Base-by-base conservation (phyloP, 1,140 invertebrate species). In the Cotesia chilonis region DNA sequence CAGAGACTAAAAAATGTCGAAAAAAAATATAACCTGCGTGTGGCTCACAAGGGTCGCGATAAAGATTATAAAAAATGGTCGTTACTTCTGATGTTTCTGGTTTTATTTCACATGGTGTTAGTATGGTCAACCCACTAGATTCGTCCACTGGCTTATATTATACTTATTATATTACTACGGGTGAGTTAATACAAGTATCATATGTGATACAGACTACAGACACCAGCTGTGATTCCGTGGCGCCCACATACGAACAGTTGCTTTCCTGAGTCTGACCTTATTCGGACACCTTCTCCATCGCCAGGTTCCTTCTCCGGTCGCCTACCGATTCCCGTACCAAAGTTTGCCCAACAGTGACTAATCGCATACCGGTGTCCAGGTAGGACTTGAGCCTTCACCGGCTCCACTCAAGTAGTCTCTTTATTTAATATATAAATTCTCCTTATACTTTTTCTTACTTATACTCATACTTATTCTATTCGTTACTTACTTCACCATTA, bases 251-350 rank as follows among this genome's bases (percentile, higher is more conserved):
- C 61, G 77, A 76, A 77, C 72, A 57, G 38, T 68, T 68, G 76
- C 75, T 77, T 79, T 77, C 80, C 76, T 72, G 74, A 78, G 75
- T 81, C 80, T 84, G 79, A 84, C 84, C 83, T 85, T 85, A 85
- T 85, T 85, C 83, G 84, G 84, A 84, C 82, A 83, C 81, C 82
- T 83, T 83, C 81, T 81, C 77, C 76, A 47, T 47, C 41, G 41
- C 41, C 41, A 9, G 6, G 5, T 47, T 47, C 41, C 3, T 10
- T 47, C 41, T 10, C 41, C 10, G 41, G 69, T 80, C 79, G 77
- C 81, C 78, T 79, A 80, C 78, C 75, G 73, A 72, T 75, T 70
- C 63, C 47, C 60, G 10, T 47, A 47, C 41, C 41, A 47, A 70
- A 75, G 70, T 70, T 68, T n/a, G 52, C 57, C n/a, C 7, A 47